A percentile compares a stretch with the other conserved stretches of the same genome.
phyloP scores from a whole-genome alignment of 2,888 invertebrate genomes.

The Drosophila greeni region DNA sequence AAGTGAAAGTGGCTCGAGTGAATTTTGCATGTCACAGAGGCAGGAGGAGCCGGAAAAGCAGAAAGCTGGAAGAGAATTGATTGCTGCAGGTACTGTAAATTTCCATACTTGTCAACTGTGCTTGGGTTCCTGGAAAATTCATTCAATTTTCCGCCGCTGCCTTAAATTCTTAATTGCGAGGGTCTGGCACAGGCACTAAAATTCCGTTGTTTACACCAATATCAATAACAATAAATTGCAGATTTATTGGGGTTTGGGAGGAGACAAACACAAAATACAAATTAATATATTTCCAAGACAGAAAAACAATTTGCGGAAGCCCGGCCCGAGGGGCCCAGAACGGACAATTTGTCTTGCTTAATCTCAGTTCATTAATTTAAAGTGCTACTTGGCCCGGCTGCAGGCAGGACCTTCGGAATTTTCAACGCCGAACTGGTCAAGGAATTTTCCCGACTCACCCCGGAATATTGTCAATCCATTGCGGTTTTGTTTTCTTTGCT shows the following conservation, averaged over 20 bases:
- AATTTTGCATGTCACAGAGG: slow-evolving; percentile 32
- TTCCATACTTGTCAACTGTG: slow-evolving; percentile 52
- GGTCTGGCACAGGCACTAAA: slow-evolving; percentile 5
- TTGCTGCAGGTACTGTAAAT: slow-evolving; percentile 47
- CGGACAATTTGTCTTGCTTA: slow-evolving; percentile 72
- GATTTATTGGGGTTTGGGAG: slow-evolving; percentile 56
- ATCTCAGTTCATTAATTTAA: slow-evolving; percentile 74
- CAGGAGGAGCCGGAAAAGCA: background rate
- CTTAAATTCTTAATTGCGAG: slow-evolving; percentile 66
- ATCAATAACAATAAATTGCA: slow-evolving; percentile 72
- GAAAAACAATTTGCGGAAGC: slow-evolving; percentile 63
- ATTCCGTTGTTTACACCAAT: slow-evolving; percentile 53
- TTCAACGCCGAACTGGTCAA: slow-evolving; percentile 26
- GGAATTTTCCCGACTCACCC: slow-evolving; percentile 5
- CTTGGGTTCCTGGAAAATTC: slow-evolving; percentile 26
- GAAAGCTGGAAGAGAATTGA: slow-evolving; percentile 5
- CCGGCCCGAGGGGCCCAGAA: slow-evolving; percentile 27
- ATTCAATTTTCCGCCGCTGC: slow-evolving; percentile 24
- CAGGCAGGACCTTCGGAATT: slow-evolving; percentile 23
- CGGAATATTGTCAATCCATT: slow-evolving; percentile 53
- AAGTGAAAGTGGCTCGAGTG: slow-evolving; percentile 47
- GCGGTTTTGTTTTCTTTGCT: slow-evolving; percentile 17
- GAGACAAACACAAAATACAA: slow-evolving; percentile 48
- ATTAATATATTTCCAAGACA: slow-evolving; percentile 53
- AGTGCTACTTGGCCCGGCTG: slow-evolving; percentile 61